Evolutionary conservation across 1,140 invertebrate species (phyloP).

Genomic region (Philaenus spumarius): DNA sequence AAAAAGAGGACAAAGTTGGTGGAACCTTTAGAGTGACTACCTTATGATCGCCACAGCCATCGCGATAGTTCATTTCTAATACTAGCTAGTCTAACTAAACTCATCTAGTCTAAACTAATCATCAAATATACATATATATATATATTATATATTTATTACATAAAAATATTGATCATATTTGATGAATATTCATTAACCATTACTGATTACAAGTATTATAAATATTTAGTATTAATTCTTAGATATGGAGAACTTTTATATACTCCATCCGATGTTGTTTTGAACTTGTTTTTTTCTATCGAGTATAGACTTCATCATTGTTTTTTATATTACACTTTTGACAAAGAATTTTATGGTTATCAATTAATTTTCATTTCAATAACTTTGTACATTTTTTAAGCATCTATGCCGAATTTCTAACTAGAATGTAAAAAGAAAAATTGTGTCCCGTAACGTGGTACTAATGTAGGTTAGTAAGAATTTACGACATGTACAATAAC

Average conservation of each 20-base stretch:
- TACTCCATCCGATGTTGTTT: background rate
- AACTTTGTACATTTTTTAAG: constrained; percentile 7
- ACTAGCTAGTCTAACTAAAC: background rate
- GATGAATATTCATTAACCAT: constrained; percentile 13
- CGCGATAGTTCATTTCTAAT: background rate
- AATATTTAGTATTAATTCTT: constrained; percentile 14
- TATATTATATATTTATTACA: constrained; percentile 7
- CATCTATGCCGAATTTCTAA: constrained; percentile 12
- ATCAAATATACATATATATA: constrained; percentile 7
- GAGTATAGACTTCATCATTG: background rate
- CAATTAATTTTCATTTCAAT: background rate
- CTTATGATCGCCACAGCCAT: no score
- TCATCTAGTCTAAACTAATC: constrained; percentile 15
- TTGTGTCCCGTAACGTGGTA: no score
- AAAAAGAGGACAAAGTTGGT: no score
- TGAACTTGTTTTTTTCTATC: constrained; percentile 10
- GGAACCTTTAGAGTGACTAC: no score
- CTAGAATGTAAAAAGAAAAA: constrained; percentile 6
- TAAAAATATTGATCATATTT: constrained; percentile 14
- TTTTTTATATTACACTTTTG: constrained; percentile 4
- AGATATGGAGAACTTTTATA: background rate
- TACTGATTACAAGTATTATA: constrained; percentile 11
- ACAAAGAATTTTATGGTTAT: constrained; percentile 14
- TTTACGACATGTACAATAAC: no score
- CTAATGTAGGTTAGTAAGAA: no score